phyloP scores from a whole-genome alignment of 2,113 vertebrate genomes.

The Cyphomyrus plagiostoma region DNA sequence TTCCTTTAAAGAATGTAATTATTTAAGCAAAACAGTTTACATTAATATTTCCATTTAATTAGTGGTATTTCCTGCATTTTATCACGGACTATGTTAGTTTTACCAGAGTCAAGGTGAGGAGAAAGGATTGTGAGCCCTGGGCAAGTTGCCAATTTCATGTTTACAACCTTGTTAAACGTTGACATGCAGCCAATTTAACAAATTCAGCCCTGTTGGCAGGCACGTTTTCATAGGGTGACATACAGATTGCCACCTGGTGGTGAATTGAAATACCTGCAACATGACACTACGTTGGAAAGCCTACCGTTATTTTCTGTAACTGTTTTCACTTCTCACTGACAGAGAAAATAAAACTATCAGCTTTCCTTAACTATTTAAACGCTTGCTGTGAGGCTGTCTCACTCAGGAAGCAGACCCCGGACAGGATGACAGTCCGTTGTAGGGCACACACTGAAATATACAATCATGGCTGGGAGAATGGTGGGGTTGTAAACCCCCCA shows the following conservation, averaged over 20 bases:
- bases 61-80: slow-evolving; percentile 6
- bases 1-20: neutral
- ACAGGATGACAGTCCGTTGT: neutral
- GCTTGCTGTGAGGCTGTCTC: neutral
- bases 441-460: neutral
- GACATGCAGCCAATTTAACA: neutral
- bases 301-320: neutral
- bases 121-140: neutral
- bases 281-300: neutral
- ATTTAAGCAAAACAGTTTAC: neutral
- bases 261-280: neutral
- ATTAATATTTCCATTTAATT: slow-evolving; percentile 10
- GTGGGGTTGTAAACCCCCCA: neutral
- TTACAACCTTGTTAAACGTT: neutral
- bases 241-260: slow-evolving; percentile 51
- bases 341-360: neutral
- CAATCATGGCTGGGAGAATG: neutral
- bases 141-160: neutral
- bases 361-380: neutral
- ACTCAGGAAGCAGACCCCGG: neutral
- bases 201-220: neutral
- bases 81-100: neutral
- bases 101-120: neutral
- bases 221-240: neutral
- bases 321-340: neutral